Percentiles rank a stretch among this genome's conserved stretches.
These are phyloP conservation scores for Heliconius nattereri DNA, from an alignment of 1,140 invertebrate species.

Conservation along the genomic window DNA sequence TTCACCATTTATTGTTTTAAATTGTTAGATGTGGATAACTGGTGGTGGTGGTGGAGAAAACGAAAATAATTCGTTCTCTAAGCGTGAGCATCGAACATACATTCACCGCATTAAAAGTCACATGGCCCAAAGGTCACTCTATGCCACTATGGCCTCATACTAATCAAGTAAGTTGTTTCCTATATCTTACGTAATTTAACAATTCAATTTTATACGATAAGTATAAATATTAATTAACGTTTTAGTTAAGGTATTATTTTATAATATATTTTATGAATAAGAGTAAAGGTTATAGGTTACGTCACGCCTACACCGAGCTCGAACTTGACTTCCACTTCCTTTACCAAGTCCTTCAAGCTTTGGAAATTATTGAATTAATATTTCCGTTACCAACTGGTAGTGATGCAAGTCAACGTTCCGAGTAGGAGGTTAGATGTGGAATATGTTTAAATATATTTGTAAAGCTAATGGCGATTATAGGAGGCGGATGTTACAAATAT, in stretches of 20 bases:
- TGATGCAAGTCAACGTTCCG: conserved; percentile 31
- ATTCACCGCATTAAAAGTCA: no score
- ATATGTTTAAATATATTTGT: conserved; percentile 32
- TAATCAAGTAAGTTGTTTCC: background rate
- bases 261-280: background rate
- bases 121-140: no score
- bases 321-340: conserved; percentile 31
- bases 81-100: no score
- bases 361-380: conserved; percentile 41
- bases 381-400: conserved; percentile 31
- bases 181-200: background rate
- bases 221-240: background rate
- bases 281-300: conserved; percentile 19
- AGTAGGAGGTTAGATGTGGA: conserved; percentile 28
- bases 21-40: no score
- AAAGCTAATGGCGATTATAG: conserved; percentile 22
- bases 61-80: no score
- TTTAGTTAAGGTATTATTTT: conserved; percentile 7
- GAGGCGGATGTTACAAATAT: background rate
- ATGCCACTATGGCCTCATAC: no score
- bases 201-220: background rate
- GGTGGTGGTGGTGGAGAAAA: no score
- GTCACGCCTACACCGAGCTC: conserved; percentile 9
- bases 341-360: conserved; percentile 33
- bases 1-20: no score